Evolutionary conservation across 2,113 vertebrate species (phyloP).

Genomic region (Gymnobelideus leadbeateri): DNA sequence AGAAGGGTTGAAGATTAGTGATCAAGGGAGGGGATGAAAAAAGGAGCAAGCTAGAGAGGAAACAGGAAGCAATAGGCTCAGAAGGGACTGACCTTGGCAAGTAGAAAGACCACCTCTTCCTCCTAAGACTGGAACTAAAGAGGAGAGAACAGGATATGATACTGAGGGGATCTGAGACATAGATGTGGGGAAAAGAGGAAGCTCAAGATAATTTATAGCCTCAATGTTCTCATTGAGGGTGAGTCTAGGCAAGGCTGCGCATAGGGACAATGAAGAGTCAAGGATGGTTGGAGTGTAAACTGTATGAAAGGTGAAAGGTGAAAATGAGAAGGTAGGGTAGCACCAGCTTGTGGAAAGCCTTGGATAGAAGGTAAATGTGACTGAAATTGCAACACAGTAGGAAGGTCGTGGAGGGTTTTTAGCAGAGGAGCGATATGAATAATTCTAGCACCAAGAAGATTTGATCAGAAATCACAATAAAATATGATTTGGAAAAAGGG

Average conservation of each 20-base stretch:
- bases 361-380: neutral
- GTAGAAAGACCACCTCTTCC: neutral
- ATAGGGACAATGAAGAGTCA: neutral
- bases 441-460: neutral
- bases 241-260: neutral
- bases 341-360: neutral
- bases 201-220: neutral
- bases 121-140: neutral
- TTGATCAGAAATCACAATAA: neutral
- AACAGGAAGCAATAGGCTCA: neutral
- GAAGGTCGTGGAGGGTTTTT: neutral
- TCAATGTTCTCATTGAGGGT: neutral
- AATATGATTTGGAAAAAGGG: neutral
- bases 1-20: no score
- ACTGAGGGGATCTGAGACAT: neutral
- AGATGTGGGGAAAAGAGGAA: neutral
- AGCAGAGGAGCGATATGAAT: neutral
- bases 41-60: neutral
- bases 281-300: neutral
- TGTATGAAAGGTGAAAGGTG: neutral
- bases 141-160: neutral
- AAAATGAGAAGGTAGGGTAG: neutral
- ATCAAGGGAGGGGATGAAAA: neutral
- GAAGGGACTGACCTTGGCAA: neutral
- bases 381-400: neutral